These are phyloP conservation scores for Scolopax mira DNA, from an alignment of 2,113 vertebrate species.

Conservation along the genomic window DNA sequence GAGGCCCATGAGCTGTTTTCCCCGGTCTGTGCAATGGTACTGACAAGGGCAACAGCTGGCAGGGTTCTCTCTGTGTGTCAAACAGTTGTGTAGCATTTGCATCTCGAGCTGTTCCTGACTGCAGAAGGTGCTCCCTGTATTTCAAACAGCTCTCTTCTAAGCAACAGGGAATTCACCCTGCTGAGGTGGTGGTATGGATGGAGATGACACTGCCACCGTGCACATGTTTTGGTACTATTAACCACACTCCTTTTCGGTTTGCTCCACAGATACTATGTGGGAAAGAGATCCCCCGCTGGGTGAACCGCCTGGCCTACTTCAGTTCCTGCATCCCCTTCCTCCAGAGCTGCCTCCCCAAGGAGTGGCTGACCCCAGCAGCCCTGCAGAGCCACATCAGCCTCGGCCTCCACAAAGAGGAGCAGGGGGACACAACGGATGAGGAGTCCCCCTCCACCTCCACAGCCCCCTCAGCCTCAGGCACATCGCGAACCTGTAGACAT, in stretches of 20 bases:
- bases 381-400: conserved; percentile 93
- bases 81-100: background rate
- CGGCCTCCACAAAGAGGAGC: conserved; percentile 87
- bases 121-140: background rate
- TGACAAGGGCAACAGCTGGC: background rate
- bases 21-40: background rate
- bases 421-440: conserved; percentile 81
- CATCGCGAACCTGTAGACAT: conserved; percentile 86
- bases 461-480: conserved; percentile 69
- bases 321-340: conserved; percentile 94
- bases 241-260: background rate
- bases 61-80: rapidly evolving
- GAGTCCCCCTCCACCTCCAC: conserved; percentile 77
- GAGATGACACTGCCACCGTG: background rate
- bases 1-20: background rate
- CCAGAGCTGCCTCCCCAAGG: conserved; percentile 91
- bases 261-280: conserved; percentile 85
- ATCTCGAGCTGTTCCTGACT: background rate
- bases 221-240: background rate
- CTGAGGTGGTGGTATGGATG: background rate
- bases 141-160: background rate
- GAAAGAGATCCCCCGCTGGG: conserved; percentile 89
- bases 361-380: conserved; percentile 92
- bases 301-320: conserved; percentile 92
- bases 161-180: background rate